Conservation (phyloP, 2,797 vertebrate species). For the Dipus sagitta region DNA sequence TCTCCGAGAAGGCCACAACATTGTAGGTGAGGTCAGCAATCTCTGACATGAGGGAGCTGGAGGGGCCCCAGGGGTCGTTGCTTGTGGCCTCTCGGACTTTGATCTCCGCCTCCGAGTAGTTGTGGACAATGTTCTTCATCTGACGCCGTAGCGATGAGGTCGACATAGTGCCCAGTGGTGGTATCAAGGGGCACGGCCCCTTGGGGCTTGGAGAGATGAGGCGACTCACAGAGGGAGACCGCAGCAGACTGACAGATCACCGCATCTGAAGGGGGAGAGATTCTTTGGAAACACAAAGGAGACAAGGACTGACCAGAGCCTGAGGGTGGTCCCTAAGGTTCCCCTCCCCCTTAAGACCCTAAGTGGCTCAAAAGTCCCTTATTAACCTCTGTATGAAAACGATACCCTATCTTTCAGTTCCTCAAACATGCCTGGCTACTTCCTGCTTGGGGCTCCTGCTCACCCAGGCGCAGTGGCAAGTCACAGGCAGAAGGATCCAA, state of each 20-base stretch:
- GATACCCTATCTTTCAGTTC: conserved; percentile 55
- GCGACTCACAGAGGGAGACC: neutral
- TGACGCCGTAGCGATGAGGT: conserved; percentile 96
- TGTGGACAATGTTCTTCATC: conserved; percentile 98
- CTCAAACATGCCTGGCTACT: conserved; percentile 61
- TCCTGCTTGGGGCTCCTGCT: conserved; percentile 26
- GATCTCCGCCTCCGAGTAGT: conserved; percentile 97
- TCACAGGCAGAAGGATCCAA: neutral
- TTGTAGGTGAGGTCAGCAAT: conserved; percentile 97
- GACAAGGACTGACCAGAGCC: neutral
- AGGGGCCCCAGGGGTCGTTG: conserved; percentile 97
- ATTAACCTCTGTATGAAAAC: neutral
- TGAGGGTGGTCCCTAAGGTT: fast-evolving
- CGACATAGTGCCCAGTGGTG: conserved; percentile 88
- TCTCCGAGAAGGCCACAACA: conserved; percentile 97
- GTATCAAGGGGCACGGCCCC: neutral
- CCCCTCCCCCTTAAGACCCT: neutral
- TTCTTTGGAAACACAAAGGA: neutral
- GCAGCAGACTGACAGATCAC: neutral
- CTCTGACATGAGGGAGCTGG: conserved; percentile 97
- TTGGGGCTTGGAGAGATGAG: neutral
- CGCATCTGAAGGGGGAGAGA: conserved; percentile 56
- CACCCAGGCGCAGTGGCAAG: neutral
- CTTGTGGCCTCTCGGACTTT: conserved; percentile 97
- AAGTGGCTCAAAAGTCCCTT: neutral